These are phyloP conservation scores for Cotesia chilonis DNA, from an alignment of 1,140 invertebrate genomes.

Conservation along the genomic window DNA sequence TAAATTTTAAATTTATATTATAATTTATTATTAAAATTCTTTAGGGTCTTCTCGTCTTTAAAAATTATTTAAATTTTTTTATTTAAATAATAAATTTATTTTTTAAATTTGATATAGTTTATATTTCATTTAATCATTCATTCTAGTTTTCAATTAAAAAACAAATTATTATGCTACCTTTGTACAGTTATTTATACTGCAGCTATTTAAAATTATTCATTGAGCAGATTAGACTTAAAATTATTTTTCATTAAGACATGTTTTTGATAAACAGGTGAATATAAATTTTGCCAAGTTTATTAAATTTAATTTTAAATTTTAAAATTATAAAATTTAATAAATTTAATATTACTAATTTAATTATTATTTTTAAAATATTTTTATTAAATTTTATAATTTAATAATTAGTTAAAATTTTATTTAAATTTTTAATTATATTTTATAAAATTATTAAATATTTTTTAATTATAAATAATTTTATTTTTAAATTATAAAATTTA, in stretches of 20 bases:
- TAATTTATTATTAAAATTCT: conserved; percentile 58
- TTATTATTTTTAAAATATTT: too few relatives aligned
- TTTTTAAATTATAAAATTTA: too few relatives aligned
- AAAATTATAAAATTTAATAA: too few relatives aligned
- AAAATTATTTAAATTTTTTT: conserved; percentile 71
- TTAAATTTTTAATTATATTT: too few relatives aligned
- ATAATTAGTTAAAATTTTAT: too few relatives aligned
- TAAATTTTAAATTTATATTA: conserved; percentile 57
- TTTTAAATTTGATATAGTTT: too few relatives aligned
- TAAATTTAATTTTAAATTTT: conserved; percentile 63
- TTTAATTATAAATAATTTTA: too few relatives aligned
- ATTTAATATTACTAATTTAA: too few relatives aligned
- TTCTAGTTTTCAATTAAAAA: too few relatives aligned
- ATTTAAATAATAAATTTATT: conserved; percentile 69
- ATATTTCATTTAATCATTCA: too few relatives aligned
- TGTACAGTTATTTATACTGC: conserved; percentile 72
- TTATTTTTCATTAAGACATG: conserved; percentile 71
- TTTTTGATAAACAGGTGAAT: conserved; percentile 80
- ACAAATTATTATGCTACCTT: conserved; percentile 79
- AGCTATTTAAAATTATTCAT: conserved; percentile 71
- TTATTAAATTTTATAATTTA: too few relatives aligned
- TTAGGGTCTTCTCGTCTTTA: conserved; percentile 71
- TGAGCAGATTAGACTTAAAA: conserved; percentile 73
- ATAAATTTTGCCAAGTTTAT: conserved; percentile 71
- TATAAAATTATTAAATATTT: too few relatives aligned